These are phyloP conservation scores for Bombylius major DNA, from an alignment of 2,888 invertebrate genomes.

Conservation along the genomic window DNA sequence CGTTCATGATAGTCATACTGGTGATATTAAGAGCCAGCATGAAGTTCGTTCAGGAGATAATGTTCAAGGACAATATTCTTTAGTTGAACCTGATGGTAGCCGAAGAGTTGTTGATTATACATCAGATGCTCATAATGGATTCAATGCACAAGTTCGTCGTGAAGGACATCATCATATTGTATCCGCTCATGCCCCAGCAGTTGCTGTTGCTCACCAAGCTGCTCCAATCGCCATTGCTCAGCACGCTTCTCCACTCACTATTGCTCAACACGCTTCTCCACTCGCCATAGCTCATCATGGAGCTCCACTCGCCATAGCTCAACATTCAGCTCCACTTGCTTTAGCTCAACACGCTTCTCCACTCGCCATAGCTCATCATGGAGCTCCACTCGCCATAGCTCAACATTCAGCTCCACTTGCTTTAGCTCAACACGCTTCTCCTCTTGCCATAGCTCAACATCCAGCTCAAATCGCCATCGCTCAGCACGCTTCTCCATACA, in stretches of 20 bases:
- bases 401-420: conserved; percentile 2
- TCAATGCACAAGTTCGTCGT: conserved; percentile 32
- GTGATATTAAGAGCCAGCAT: conserved; percentile 35
- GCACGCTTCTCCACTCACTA: conserved; percentile 2
- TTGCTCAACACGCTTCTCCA: conserved; percentile 4
- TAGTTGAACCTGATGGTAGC: conserved; percentile 34
- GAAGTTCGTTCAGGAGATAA: conserved; percentile 34
- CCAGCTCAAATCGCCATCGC: neutral
- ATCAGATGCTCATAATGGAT: conserved; percentile 31
- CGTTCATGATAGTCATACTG: conserved; percentile 34
- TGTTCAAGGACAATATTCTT: conserved; percentile 33
- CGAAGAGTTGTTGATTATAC: conserved; percentile 34
- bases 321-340: neutral
- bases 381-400: conserved; percentile 1
- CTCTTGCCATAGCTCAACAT: neutral
- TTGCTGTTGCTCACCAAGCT: neutral
- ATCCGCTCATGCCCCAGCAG: conserved; percentile 1
- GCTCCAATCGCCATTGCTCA: conserved; percentile 6
- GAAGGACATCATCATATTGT: conserved; percentile 22
- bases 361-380: neutral
- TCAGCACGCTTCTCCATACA: neutral
- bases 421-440: neutral
- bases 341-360: conserved; percentile 1
- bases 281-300: conserved; percentile 1
- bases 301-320: neutral